These are phyloP conservation scores for Dissostichus mawsoni DNA, from an alignment of 2,113 vertebrate genomes.

Conservation along the genomic window DNA sequence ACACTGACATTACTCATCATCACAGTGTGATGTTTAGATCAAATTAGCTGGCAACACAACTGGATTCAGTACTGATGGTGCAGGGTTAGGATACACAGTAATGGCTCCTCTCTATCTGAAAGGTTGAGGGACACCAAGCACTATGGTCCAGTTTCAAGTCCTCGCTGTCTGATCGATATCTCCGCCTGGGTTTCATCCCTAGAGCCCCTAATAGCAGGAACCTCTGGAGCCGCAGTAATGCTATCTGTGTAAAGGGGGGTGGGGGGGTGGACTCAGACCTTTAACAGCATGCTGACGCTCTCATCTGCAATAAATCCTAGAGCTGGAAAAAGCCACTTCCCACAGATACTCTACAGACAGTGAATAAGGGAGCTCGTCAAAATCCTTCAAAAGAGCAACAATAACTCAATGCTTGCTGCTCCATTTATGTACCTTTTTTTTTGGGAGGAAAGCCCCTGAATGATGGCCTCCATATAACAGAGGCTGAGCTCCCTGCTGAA, in stretches of 20 bases:
- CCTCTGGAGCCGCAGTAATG: slow-evolving; percentile 94
- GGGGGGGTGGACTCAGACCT: slow-evolving; percentile 84
- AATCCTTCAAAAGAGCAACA: slow-evolving; percentile 75
- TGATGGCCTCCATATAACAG: slow-evolving; percentile 78
- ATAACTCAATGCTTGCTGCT: slow-evolving; percentile 69
- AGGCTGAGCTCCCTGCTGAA: slow-evolving; percentile 79
- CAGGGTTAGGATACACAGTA: slow-evolving; percentile 19
- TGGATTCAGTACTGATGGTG: slow-evolving; percentile 15
- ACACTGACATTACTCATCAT: neutral
- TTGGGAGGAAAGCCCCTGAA: slow-evolving; percentile 67
- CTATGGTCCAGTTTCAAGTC: slow-evolving; percentile 90
- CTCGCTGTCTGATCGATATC: slow-evolving; percentile 94
- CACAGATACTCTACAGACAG: slow-evolving; percentile 59
- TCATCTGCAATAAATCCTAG: slow-evolving; percentile 85
- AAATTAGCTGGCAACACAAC: slow-evolving; percentile 29
- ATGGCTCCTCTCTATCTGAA: slow-evolving; percentile 47
- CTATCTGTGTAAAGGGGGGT: slow-evolving; percentile 90
- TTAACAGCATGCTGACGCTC: slow-evolving; percentile 84
- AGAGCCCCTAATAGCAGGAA: slow-evolving; percentile 95
- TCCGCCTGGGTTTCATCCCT: slow-evolving; percentile 95
- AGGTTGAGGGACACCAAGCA: slow-evolving; percentile 76
- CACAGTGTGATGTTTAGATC: slow-evolving; percentile 21
- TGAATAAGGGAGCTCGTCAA: slow-evolving; percentile 53
- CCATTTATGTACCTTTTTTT: slow-evolving; percentile 68
- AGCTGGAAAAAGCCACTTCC: slow-evolving; percentile 77